Evolutionary conservation across 2,797 vertebrate species (phyloP), one percentile per base, ranked within the genome.

Genomic region (Myripristis murdjan): DNA sequence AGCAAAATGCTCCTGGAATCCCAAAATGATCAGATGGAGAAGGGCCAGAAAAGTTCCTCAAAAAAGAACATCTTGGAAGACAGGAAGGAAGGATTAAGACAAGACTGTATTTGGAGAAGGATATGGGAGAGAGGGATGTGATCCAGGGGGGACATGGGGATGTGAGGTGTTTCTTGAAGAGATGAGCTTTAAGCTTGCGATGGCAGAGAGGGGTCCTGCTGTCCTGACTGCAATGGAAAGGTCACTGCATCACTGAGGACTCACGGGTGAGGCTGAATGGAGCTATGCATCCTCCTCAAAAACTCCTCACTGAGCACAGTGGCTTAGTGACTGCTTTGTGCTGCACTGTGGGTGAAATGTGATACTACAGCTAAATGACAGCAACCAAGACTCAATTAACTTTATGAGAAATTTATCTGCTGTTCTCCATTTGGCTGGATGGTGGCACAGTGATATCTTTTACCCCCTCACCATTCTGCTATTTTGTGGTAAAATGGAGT

Each of bases 161-260:
- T 5, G 35, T 80, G 73, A 75, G 55, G 64, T 71, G 73, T 77
- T 82, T 87, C 70, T 72, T 52, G 54, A 81, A 53, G 64, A 84
- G 79, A 81, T 79, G 70, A 78, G 68, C 63, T 81, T 80, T 60
- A 72, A 48, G 37, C 82, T 79, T 74, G 73, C 63, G 78, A 67
- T 67, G 33, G 56, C 74, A 69, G 44, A 43, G 73, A 74, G 68
- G 54, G 52, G 63, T 62, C 22, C 60, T 72, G 70, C 55, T 39
- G 64, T 63, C 51, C 71, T 70, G 57, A 57, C 33, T 68, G 39
- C 4, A 16, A 16, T 43, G 2, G 39, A 15, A 43, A 82, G 57
- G 83, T 60, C 68, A 60, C 43, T 68, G 59, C 28, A 20, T 61
- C 18, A 44, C 41, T 56, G 70, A 43, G 43, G 54, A 86, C 66